phyloP scores from a whole-genome alignment of 2,888 invertebrate species.

The Nemapogon koenigi region DNA sequence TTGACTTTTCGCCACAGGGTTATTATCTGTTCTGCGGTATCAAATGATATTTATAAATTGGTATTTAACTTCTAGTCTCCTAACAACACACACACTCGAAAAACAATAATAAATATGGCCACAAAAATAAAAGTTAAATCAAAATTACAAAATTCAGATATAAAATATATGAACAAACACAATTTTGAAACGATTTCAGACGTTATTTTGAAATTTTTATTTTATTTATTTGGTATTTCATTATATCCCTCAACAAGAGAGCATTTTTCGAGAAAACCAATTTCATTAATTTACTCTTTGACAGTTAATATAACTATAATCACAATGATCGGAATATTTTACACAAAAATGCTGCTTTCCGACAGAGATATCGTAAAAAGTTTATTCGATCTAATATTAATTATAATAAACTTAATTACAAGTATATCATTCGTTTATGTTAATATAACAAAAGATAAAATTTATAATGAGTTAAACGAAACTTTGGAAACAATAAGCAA shows the following conservation, averaged over 20 bases:
- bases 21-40: no score
- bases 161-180: not conserved
- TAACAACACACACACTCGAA: no score
- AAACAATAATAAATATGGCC: no score
- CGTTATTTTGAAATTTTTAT: not conserved
- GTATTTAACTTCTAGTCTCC: no score
- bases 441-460: not conserved
- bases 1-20: no score
- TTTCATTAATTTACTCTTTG: not conserved
- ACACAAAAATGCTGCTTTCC: not conserved
- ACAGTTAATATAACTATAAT: not conserved
- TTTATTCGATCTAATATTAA: not conserved
- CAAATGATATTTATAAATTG: no score
- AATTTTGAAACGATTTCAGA: not conserved
- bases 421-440: conserved; percentile 1
- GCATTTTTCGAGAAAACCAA: not conserved
- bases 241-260: not conserved
- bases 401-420: not conserved
- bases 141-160: not conserved
- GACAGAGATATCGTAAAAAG: conserved; percentile 3
- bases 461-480: not conserved
- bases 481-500: not conserved
- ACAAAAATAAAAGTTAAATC: not conserved
- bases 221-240: conserved; percentile 2
- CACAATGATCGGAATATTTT: not conserved